Evolutionary conservation across 2,888 invertebrate species (phyloP), one percentile per base, ranked within the genome.

Genomic region (Nysson spinosus): DNA sequence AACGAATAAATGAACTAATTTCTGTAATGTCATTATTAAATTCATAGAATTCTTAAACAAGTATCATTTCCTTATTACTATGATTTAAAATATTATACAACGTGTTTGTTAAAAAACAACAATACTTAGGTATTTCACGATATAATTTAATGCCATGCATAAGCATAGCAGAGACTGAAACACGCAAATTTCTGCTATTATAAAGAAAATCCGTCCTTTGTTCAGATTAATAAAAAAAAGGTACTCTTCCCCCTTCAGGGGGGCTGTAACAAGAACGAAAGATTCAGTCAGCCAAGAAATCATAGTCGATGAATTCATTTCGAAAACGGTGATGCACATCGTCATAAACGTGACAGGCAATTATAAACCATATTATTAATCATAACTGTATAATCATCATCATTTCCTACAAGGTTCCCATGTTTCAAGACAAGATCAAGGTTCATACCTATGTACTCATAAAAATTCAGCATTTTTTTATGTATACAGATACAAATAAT

Each of bases 131-230:
- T 4, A 14, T 14, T 14, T 34, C 7, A 34, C 34, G 14, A 34
- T 14, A 14, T 34, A 12, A 34, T 34, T 34, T n/a, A 30, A n/a
- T 30, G 30, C 30, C 9, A 4, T 9, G 7, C 16, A 2, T 34
- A 34, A 34, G 5, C 6, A 30, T 14, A 34, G 34, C 34, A 34
- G 34, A 30, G 34, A 34, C 34, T 34, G 14, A 6, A 34, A 34
- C n/a, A 19, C 1, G 11, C 19, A 17, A 24, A 30, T 12, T 26
- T 22, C 3, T 30, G 44, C 28, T 26, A 24, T 43, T 4, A 34
- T 14, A 34, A 14, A 34, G 7, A 14, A 34, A 51, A 75, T 75
- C 72, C 75, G 72, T 75, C 70, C 72, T 75, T 44, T 58, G 37
- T 50, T 58, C 51, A 35, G 42, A 56, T 60, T 26, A 43, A 22